These are phyloP conservation scores for Eulithis testata DNA, from an alignment of 2,888 invertebrate genomes.

Conservation along the genomic window DNA sequence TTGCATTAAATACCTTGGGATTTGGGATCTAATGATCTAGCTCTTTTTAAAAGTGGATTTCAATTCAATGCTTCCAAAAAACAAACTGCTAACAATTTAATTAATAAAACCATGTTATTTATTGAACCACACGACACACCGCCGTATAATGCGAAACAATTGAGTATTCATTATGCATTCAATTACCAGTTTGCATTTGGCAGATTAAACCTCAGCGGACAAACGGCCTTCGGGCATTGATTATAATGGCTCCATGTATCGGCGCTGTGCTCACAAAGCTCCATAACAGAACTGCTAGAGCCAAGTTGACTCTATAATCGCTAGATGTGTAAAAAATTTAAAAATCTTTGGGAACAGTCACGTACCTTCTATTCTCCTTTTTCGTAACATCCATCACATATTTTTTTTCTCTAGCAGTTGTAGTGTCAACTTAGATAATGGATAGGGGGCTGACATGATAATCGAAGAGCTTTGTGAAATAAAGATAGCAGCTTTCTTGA, in stretches of 20 bases:
- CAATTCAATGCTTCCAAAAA: neutral
- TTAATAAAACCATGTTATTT: constrained; percentile 12
- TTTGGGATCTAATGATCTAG: too few relatives aligned
- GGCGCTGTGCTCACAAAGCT: constrained; percentile 15
- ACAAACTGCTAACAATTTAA: neutral
- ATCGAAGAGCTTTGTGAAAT: neutral
- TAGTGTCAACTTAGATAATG: too few relatives aligned
- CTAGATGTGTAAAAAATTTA: too few relatives aligned
- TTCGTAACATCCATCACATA: too few relatives aligned
- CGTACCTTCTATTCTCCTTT: too few relatives aligned
- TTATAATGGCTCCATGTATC: constrained; percentile 33
- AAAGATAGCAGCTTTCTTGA: neutral
- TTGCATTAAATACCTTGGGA: too few relatives aligned
- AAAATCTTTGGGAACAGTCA: too few relatives aligned
- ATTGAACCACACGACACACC: constrained; percentile 19
- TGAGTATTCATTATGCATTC: constrained; percentile 40
- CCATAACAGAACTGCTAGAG: constrained; percentile 7
- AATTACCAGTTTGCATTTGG: constrained; percentile 41
- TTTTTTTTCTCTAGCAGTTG: too few relatives aligned
- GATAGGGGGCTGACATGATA: neutral
- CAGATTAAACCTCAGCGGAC: constrained; percentile 37
- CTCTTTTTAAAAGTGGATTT: neutral
- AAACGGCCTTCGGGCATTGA: constrained; percentile 40
- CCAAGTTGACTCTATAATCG: too few relatives aligned
- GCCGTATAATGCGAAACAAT: constrained; percentile 32